Percentiles rank a stretch among this genome's conserved stretches.
Evolutionary conservation across 92 coral and sea anemone genomes (phyloP).

Genomic region (Epizoanthus scotinus): DNA sequence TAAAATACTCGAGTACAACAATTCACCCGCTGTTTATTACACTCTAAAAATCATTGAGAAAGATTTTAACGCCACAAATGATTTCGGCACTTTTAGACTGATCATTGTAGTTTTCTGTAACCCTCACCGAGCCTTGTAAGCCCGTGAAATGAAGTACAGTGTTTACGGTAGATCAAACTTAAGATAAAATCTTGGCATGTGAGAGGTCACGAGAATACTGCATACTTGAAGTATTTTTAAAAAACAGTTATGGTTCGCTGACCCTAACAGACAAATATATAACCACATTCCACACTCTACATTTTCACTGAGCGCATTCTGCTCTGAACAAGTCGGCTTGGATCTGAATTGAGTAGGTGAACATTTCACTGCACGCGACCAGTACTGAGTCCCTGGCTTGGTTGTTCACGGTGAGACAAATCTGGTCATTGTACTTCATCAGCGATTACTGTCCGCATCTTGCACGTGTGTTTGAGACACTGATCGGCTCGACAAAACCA

Average conservation of each 20-base stretch:
- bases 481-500: background rate
- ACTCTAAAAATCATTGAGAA: background rate
- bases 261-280: background rate
- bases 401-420: background rate
- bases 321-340: background rate
- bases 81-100: background rate
- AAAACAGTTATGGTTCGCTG: constrained; percentile 2
- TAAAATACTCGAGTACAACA: background rate
- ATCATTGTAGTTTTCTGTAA: background rate
- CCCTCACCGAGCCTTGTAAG: background rate
- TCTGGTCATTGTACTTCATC: background rate
- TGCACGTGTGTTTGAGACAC: background rate
- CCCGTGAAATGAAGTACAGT: background rate
- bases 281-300: background rate
- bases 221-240: too few species aligned
- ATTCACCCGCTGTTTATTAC: background rate
- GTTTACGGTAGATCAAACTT: background rate
- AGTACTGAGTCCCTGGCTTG: background rate
- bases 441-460: background rate
- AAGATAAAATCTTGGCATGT: background rate
- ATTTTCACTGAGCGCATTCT: background rate
- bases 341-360: background rate
- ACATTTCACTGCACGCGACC: background rate
- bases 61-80: background rate
- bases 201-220: background rate